Evolutionary conservation across 2,113 vertebrate genomes (phyloP).

Genomic region (Oryzias javanicus): DNA sequence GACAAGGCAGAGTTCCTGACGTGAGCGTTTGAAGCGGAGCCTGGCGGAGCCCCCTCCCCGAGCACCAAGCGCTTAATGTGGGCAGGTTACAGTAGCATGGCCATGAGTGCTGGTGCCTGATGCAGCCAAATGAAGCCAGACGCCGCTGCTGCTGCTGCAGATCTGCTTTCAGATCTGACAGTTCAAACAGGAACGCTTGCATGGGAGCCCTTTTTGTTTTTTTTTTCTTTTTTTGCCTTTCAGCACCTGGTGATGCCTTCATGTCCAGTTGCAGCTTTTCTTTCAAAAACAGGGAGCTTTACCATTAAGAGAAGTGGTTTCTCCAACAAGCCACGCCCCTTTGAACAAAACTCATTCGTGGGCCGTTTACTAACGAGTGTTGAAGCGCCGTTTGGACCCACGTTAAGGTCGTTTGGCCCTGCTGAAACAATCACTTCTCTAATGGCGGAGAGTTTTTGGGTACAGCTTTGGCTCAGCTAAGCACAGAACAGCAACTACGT

Average conservation of each 20-base stretch:
- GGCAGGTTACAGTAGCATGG: slow-evolving; percentile 57
- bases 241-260: slow-evolving; percentile 70
- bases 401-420: slow-evolving; percentile 22
- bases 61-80: slow-evolving; percentile 1
- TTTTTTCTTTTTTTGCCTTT: not conserved
- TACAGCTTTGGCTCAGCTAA: slow-evolving; percentile 65
- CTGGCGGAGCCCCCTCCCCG: too few relatives aligned
- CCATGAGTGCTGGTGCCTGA: slow-evolving; percentile 72
- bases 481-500: slow-evolving; percentile 70
- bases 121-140: slow-evolving; percentile 58
- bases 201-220: slow-evolving; percentile 13
- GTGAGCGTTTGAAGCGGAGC: slow-evolving; percentile 3
- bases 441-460: slow-evolving; percentile 58
- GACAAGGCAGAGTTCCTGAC: slow-evolving; percentile 4
- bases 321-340: slow-evolving; percentile 50
- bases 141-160: slow-evolving; percentile 39
- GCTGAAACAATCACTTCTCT: slow-evolving; percentile 70
- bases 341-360: slow-evolving; percentile 37
- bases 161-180: slow-evolving; percentile 31
- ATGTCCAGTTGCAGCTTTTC: slow-evolving; percentile 69
- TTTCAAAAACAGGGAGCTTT: slow-evolving; percentile 45
- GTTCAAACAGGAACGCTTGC: slow-evolving; percentile 26
- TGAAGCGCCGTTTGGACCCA: slow-evolving; percentile 15
- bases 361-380: slow-evolving; percentile 20
- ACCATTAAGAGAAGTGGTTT: slow-evolving; percentile 69